Evolutionary conservation across 2,113 vertebrate species (phyloP).

Genomic region (Scomber japonicus): DNA sequence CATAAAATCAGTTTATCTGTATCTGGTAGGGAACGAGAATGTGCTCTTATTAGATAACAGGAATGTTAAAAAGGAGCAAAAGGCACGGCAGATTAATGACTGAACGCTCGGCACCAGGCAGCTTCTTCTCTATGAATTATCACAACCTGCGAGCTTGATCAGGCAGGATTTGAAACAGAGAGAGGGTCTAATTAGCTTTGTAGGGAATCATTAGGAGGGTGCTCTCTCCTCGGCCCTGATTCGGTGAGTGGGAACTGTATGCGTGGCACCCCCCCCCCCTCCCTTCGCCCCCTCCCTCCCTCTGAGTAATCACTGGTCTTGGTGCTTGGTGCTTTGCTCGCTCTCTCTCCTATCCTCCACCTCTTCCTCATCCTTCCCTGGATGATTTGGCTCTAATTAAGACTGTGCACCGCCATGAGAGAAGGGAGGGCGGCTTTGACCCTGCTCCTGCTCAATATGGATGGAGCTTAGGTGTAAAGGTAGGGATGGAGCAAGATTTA

Average conservation of each 20-base stretch:
- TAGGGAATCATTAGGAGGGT: slow-evolving; percentile 56
- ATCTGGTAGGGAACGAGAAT: background rate
- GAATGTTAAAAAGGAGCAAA: background rate
- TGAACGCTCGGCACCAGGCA: background rate
- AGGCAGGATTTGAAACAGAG: slow-evolving; percentile 44
- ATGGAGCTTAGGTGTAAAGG: background rate
- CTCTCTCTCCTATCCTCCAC: slow-evolving; percentile 41
- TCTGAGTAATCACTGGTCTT: slow-evolving; percentile 52
- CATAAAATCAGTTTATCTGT: background rate
- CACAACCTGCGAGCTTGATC: slow-evolving; percentile 42
- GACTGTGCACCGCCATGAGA: background rate
- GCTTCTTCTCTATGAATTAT: slow-evolving; percentile 29
- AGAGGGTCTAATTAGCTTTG: slow-evolving; percentile 65
- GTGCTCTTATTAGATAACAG: background rate
- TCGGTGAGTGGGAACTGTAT: slow-evolving; percentile 49
- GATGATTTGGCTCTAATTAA: slow-evolving; percentile 69
- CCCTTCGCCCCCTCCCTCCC: background rate
- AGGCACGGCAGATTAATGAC: background rate
- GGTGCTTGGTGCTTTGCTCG: background rate
- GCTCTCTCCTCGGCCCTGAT: slow-evolving; percentile 60
- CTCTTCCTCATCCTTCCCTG: slow-evolving; percentile 51
- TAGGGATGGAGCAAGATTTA: background rate
- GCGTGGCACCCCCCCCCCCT: slow-evolving; percentile 12
- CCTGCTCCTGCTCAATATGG: background rate
- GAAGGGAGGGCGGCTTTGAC: slow-evolving; percentile 29